Conservation (phyloP, 2,113 vertebrate species). For the Varanus salvator region DNA sequence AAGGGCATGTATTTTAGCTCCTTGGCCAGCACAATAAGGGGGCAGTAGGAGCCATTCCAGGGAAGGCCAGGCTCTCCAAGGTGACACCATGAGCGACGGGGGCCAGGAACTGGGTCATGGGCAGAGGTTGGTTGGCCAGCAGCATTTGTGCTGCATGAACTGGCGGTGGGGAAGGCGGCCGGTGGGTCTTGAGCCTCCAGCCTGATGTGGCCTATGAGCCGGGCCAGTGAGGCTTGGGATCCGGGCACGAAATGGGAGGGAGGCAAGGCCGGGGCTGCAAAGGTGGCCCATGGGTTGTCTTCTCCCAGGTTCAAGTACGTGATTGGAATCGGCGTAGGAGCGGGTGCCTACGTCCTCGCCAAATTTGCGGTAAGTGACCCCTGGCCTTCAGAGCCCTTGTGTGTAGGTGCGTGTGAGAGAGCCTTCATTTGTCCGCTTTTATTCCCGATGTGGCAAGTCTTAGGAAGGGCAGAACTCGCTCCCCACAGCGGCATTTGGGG, state of each 20-base stretch:
- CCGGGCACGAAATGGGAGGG: background rate
- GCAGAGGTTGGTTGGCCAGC: background rate
- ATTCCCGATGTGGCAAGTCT: background rate
- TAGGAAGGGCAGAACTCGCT: background rate
- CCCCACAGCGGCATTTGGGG: background rate
- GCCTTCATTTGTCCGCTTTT: no score
- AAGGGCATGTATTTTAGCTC: background rate
- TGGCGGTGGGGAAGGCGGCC: background rate
- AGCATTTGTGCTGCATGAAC: background rate
- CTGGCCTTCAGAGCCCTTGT: background rate
- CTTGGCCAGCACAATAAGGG: background rate
- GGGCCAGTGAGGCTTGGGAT: background rate
- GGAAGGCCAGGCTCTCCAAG: background rate
- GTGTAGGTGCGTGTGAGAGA: no score
- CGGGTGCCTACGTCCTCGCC: constrained; percentile 93
- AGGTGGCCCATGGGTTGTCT: background rate
- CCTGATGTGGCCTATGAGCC: background rate
- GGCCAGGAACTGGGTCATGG: background rate
- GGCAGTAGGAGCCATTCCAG: no score
- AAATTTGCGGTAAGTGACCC: constrained; percentile 91
- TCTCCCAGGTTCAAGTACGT: constrained; percentile 92
- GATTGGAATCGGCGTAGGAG: constrained; percentile 95
- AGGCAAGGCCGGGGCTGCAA: background rate
- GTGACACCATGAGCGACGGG: no score
- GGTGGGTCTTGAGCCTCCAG: background rate